phyloP scores from a whole-genome alignment of 2,113 vertebrate genomes.

The Hydrolagus affinis region DNA sequence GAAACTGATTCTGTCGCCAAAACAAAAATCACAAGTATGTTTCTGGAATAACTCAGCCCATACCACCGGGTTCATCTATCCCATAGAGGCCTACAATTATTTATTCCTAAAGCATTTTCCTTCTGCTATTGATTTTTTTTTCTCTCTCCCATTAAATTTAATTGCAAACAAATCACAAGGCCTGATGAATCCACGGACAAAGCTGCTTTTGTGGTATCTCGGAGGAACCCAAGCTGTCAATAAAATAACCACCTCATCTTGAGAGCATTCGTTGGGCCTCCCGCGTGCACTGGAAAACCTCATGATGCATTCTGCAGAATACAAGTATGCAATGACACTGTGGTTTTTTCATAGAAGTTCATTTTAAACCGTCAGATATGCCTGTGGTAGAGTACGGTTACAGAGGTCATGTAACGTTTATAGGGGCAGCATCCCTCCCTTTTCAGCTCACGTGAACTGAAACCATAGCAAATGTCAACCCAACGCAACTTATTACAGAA shows the following conservation, averaged over 20 bases:
- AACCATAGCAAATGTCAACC: neutral
- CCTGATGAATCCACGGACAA: slow-evolving; percentile 36
- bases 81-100: slow-evolving; percentile 37
- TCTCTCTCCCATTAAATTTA: slow-evolving; percentile 35
- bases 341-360: slow-evolving; percentile 26
- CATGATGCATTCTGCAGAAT: slow-evolving; percentile 18
- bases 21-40: slow-evolving; percentile 9
- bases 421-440: neutral
- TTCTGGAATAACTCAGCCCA: slow-evolving; percentile 37
- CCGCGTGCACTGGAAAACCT: slow-evolving; percentile 10
- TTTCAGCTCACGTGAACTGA: neutral
- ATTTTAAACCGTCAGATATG: slow-evolving; percentile 6
- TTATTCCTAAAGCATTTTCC: slow-evolving; percentile 33
- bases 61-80: slow-evolving; percentile 20
- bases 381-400: neutral
- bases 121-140: slow-evolving; percentile 39
- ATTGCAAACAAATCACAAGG: slow-evolving; percentile 39
- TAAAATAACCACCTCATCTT: slow-evolving; percentile 33
- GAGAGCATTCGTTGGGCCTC: slow-evolving; percentile 18
- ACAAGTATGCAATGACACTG: slow-evolving; percentile 26
- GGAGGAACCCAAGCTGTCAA: slow-evolving; percentile 33
- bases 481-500: slow-evolving; percentile 8
- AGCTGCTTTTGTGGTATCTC: slow-evolving; percentile 33
- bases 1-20: slow-evolving; percentile 37
- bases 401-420: slow-evolving; percentile 11